phyloP scores from a whole-genome alignment of 2,888 invertebrate genomes.

The Xiphydria camelus region DNA sequence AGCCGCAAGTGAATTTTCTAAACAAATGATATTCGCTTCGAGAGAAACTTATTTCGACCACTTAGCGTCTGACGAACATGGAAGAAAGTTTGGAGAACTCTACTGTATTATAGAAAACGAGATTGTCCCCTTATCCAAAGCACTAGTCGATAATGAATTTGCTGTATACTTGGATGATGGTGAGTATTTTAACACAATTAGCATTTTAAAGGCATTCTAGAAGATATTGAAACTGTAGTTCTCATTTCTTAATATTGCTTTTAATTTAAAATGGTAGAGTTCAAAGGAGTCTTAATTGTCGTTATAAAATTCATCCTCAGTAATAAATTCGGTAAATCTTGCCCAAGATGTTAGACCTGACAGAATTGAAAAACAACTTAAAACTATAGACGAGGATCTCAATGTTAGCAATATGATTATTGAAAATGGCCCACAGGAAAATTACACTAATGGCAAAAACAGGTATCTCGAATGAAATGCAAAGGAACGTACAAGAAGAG shows the following conservation, averaged over 20 bases:
- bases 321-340: no score
- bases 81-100: conserved; percentile 42
- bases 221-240: background rate
- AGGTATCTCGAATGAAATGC: no score
- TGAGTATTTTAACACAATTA: conserved; percentile 14
- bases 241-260: background rate
- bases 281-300: conserved; percentile 9
- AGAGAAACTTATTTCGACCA: no score
- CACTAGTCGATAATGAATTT: conserved; percentile 31
- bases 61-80: conserved; percentile 25
- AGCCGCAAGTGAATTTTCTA: no score
- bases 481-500: conserved; percentile 3
- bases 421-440: no score
- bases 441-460: no score
- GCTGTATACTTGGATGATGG: conserved; percentile 36
- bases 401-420: no score
- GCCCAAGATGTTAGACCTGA: no score
- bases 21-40: no score
- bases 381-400: no score
- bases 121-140: conserved; percentile 35
- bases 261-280: conserved; percentile 10
- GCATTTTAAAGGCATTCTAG: background rate
- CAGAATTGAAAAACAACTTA: no score
- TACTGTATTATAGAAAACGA: conserved; percentile 39
- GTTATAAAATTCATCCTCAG: background rate